These are phyloP conservation scores for Sphecodes monilicornis DNA, from an alignment of 2,888 invertebrate species.

Conservation along the genomic window DNA sequence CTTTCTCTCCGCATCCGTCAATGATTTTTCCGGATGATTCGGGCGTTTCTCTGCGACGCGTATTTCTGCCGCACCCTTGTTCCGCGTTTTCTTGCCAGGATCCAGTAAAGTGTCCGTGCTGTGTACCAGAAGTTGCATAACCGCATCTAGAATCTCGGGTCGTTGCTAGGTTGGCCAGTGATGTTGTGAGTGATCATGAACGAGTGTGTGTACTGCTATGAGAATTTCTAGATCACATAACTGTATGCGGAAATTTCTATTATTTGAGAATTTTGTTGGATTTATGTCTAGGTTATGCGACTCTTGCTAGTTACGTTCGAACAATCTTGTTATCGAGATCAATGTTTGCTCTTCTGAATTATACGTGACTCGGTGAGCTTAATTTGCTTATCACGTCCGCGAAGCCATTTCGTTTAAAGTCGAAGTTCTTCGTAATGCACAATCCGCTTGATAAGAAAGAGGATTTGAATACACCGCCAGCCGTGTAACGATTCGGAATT, in stretches of 20 bases:
- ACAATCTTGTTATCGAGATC: neutral
- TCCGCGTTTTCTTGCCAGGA: slow-evolving; percentile 6
- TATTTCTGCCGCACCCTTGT: neutral
- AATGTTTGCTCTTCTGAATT: neutral
- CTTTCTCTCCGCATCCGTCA: neutral
- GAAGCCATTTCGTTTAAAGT: neutral
- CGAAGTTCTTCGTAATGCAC: neutral
- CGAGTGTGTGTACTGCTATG: neutral
- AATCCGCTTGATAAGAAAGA: neutral
- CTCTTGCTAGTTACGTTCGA: neutral
- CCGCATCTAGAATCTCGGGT: neutral
- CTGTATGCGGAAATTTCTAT: neutral
- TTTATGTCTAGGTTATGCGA: too few relatives aligned
- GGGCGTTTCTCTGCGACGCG: neutral
- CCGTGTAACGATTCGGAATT: neutral
- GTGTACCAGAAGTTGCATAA: slow-evolving; percentile 4
- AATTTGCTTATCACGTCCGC: neutral
- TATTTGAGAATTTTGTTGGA: neutral
- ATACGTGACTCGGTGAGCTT: neutral
- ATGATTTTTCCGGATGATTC: neutral
- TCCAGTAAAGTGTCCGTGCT: neutral
- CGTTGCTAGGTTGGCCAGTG: neutral
- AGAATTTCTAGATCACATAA: neutral
- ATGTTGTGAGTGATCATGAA: neutral
- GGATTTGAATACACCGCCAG: neutral